phyloP scores from a whole-genome alignment of 1,140 invertebrate species.

The Drosophila ercepeae region DNA sequence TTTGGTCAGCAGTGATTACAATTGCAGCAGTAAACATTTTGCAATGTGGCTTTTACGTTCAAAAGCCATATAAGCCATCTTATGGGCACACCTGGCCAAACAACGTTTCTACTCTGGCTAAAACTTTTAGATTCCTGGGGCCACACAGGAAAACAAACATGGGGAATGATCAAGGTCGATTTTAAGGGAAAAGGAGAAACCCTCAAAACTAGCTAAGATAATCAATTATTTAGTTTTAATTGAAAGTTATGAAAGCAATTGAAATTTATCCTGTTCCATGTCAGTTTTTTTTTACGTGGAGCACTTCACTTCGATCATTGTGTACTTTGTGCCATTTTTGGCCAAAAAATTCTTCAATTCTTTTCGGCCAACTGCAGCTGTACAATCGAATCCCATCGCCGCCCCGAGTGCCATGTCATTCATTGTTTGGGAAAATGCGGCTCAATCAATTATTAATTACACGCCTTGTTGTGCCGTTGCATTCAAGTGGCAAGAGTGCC shows the following conservation, averaged over 20 bases:
- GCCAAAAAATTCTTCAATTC: constrained; percentile 55
- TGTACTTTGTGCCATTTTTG: constrained; percentile 74
- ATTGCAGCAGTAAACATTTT: constrained; percentile 63
- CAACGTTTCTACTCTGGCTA: not conserved
- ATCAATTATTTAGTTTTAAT: too few species aligned
- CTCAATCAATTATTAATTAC: constrained; percentile 81
- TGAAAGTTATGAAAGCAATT: too few species aligned
- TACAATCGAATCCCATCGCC: constrained; percentile 13
- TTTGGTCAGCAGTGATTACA: constrained; percentile 77
- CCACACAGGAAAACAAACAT: not conserved
- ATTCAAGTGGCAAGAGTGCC: constrained; percentile 28
- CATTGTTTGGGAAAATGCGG: constrained; percentile 51
- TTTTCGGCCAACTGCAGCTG: constrained; percentile 32
- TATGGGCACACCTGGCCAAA: constrained; percentile 68
- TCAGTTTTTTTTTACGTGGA: not conserved
- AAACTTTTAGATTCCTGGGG: constrained; percentile 21
- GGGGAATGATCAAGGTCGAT: not conserved
- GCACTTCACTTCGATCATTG: constrained; percentile 21
- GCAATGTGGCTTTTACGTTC: constrained; percentile 65
- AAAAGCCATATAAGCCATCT: constrained; percentile 56
- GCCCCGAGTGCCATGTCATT: constrained; percentile 53
- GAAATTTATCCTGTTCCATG: not conserved
- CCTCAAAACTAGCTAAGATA: too few species aligned
- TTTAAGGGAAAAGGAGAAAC: too few species aligned
- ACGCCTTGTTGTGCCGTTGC: constrained; percentile 60